A percentile compares a stretch with the other conserved stretches of the same genome.
These are phyloP conservation scores for Acheta domesticus DNA, from an alignment of 2,888 invertebrate genomes.

Conservation along the genomic window DNA sequence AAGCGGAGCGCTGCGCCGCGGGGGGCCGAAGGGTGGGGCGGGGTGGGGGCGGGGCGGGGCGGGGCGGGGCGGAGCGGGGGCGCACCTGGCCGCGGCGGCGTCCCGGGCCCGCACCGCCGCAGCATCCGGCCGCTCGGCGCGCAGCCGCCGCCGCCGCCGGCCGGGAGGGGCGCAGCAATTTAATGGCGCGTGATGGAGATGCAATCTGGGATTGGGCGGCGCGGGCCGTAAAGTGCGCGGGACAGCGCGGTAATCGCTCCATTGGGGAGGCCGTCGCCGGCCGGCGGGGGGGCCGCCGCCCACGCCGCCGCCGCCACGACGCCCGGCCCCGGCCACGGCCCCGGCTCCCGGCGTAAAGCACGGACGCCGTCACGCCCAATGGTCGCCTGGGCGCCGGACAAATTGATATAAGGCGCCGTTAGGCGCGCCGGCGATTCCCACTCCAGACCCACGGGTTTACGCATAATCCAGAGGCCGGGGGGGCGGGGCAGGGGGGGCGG, in stretches of 20 bases:
- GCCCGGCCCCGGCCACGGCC: background rate
- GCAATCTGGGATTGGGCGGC: background rate
- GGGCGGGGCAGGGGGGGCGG: background rate
- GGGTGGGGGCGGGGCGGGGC: too few species aligned
- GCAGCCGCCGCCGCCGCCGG: too few species aligned
- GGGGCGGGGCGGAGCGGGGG: too few species aligned
- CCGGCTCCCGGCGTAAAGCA: background rate
- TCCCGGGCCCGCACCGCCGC: too few species aligned
- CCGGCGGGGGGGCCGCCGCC: background rate
- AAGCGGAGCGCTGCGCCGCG: background rate
- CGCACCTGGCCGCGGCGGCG: too few species aligned
- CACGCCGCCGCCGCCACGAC: background rate
- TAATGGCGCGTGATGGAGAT: conserved; percentile 4
- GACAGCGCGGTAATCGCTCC: conserved; percentile 9
- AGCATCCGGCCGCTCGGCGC: too few species aligned
- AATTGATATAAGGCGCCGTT: conserved; percentile 9
- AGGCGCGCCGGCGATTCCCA: background rate
- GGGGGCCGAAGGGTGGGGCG: background rate
- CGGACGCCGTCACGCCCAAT: background rate
- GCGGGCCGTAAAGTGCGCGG: background rate
- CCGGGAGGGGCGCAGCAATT: background rate
- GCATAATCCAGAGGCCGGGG: background rate
- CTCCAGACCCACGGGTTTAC: background rate
- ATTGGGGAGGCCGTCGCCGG: background rate
- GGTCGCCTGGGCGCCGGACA: background rate